These are phyloP conservation scores for Dunckerocampus dactyliophorus DNA, from an alignment of 2,113 vertebrate species.

Conservation along the genomic window DNA sequence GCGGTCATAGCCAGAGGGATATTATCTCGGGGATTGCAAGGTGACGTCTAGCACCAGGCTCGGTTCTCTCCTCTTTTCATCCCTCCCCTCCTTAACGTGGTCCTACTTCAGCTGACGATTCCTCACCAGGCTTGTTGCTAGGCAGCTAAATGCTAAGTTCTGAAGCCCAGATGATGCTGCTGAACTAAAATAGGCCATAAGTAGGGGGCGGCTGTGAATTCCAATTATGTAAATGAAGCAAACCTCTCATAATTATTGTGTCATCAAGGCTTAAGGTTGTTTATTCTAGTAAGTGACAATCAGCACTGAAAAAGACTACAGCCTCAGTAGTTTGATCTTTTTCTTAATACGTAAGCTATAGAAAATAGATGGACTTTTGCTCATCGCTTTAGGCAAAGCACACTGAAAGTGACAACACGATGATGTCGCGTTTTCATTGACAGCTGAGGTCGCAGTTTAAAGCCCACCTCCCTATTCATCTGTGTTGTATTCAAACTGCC, in stretches of 20 bases:
- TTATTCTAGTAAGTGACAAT: slow-evolving; percentile 51
- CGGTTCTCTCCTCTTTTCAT: slow-evolving; percentile 45
- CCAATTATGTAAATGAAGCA: slow-evolving; percentile 61
- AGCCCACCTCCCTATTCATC: slow-evolving; percentile 47
- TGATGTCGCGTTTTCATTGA: slow-evolving; percentile 29
- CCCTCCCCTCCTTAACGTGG: slow-evolving; percentile 47
- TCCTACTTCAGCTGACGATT: slow-evolving; percentile 57
- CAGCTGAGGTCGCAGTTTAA: slow-evolving; percentile 29
- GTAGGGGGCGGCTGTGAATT: slow-evolving; percentile 36
- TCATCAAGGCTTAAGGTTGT: slow-evolving; percentile 44
- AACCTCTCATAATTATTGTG: slow-evolving; percentile 35
- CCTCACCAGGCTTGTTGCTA: slow-evolving; percentile 66
- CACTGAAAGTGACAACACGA: neutral
- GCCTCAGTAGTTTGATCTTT: neutral
- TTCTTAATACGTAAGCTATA: too few relatives aligned
- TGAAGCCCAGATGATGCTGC: slow-evolving; percentile 67
- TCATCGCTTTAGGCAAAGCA: neutral
- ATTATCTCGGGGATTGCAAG: slow-evolving; percentile 54
- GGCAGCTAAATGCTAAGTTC: slow-evolving; percentile 79
- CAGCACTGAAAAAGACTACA: slow-evolving; percentile 38
- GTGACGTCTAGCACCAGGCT: slow-evolving; percentile 43
- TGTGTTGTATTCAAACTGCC: slow-evolving; percentile 35
- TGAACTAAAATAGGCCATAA: slow-evolving; percentile 56
- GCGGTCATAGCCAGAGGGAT: slow-evolving; percentile 51
- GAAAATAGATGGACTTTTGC: neutral